phyloP scores from a whole-genome alignment of 2,888 invertebrate species.

The Parasteatoda lunata region DNA sequence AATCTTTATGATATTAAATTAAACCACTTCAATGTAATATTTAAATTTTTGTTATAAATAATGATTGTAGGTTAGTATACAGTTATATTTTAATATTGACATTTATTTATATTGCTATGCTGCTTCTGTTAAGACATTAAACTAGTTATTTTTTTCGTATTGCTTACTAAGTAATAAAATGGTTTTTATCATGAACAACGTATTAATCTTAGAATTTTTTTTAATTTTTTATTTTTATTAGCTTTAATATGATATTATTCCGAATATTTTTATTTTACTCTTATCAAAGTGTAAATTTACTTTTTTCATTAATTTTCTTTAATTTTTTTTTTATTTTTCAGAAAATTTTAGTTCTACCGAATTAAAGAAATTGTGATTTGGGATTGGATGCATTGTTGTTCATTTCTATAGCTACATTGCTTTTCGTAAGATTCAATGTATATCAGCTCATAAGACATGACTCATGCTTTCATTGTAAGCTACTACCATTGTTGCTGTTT shows the following conservation, averaged over 20 bases:
- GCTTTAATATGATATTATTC: not conserved
- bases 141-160: too few species aligned
- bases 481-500: conserved; percentile 48
- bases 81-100: too few species aligned
- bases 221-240: not conserved
- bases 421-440: not conserved
- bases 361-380: not conserved
- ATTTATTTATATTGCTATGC: too few species aligned
- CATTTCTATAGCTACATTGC: not conserved
- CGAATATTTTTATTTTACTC: not conserved
- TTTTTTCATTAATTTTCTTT: not conserved
- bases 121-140: too few species aligned
- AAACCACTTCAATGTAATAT: too few species aligned
- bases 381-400: not conserved
- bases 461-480: conserved; percentile 44
- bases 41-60: too few species aligned
- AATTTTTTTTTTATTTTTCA: not conserved
- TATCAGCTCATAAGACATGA: not conserved
- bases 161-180: too few species aligned
- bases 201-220: too few species aligned
- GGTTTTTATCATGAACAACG: too few species aligned
- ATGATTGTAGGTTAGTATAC: too few species aligned
- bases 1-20: too few species aligned
- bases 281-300: not conserved
- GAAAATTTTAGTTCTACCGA: not conserved